Evolutionary conservation across 1,140 invertebrate genomes (phyloP).

Genomic region (Lerema accius): DNA sequence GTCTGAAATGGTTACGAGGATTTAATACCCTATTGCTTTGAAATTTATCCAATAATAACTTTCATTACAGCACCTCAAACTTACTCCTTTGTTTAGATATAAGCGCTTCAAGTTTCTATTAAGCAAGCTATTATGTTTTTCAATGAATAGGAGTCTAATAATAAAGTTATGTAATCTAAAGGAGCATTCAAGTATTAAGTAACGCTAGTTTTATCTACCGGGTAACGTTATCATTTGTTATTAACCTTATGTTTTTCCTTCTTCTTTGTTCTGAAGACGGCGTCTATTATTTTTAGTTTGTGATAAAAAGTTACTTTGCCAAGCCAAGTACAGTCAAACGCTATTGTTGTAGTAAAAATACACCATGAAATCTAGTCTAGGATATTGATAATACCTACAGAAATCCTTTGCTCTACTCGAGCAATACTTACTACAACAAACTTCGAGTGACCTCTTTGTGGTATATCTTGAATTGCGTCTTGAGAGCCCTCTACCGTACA

Average conservation of each 20-base stretch:
- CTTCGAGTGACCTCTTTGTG: slow-evolving; percentile 28
- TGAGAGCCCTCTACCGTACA: slow-evolving; percentile 14
- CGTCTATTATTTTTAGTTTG: too few relatives aligned
- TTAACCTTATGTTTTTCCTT: too few relatives aligned
- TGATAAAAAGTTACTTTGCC: too few relatives aligned
- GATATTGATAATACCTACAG: slow-evolving; percentile 5
- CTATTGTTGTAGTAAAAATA: neutral
- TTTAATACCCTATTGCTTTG: slow-evolving; percentile 40
- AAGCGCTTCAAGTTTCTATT: slow-evolving; percentile 3
- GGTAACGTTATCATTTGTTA: too few relatives aligned
- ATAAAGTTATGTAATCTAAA: too few relatives aligned
- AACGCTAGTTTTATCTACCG: too few relatives aligned
- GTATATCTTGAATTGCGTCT: slow-evolving; percentile 21
- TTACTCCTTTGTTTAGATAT: slow-evolving; percentile 31
- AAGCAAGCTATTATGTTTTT: neutral
- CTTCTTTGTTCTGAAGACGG: too few relatives aligned
- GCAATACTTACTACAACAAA: slow-evolving; percentile 7
- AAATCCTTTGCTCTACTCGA: slow-evolving; percentile 12
- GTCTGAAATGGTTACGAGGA: slow-evolving; percentile 20
- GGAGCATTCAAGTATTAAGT: too few relatives aligned
- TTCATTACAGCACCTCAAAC: slow-evolving; percentile 36
- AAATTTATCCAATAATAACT: slow-evolving; percentile 41
- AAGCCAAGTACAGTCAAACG: too few relatives aligned
- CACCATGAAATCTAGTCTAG: neutral
- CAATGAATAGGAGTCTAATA: neutral